phyloP scores from a whole-genome alignment of 2,113 vertebrate species.

The Hydropotes inermis region DNA sequence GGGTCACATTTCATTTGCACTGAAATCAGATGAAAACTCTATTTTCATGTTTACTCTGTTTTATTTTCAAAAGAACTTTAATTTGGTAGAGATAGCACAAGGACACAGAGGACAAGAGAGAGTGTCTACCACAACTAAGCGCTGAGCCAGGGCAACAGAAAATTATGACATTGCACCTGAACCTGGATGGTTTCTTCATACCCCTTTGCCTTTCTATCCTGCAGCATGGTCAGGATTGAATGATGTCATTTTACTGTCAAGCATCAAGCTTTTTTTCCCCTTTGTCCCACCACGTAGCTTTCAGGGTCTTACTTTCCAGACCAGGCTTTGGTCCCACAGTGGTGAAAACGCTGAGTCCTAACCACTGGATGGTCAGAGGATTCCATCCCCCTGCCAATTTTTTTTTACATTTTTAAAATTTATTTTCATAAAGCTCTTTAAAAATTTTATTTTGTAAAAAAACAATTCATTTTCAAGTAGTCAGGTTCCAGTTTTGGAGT shows the following conservation, averaged over 20 bases:
- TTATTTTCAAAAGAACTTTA: background rate
- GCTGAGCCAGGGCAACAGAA: background rate
- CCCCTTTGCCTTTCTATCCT: background rate
- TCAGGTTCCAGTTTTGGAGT: background rate
- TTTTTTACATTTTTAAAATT: background rate
- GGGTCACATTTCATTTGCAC: background rate
- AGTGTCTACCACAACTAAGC: background rate
- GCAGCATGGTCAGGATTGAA: background rate
- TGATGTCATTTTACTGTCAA: background rate
- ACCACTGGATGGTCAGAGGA: background rate
- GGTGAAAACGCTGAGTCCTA: background rate
- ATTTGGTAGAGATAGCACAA: background rate
- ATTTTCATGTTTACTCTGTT: background rate
- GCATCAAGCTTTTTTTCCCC: background rate
- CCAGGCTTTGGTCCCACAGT: background rate
- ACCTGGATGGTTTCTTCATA: background rate
- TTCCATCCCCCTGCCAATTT: background rate
- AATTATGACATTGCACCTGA: background rate
- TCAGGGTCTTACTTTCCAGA: background rate
- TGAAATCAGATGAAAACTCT: background rate
- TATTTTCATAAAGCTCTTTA: background rate
- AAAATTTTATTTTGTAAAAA: background rate
- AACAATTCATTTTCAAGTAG: background rate
- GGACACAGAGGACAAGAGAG: background rate
- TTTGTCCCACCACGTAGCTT: background rate